Base-by-base conservation (phyloP, 2,113 vertebrate species). In the Rhynchomys soricoides region DNA sequence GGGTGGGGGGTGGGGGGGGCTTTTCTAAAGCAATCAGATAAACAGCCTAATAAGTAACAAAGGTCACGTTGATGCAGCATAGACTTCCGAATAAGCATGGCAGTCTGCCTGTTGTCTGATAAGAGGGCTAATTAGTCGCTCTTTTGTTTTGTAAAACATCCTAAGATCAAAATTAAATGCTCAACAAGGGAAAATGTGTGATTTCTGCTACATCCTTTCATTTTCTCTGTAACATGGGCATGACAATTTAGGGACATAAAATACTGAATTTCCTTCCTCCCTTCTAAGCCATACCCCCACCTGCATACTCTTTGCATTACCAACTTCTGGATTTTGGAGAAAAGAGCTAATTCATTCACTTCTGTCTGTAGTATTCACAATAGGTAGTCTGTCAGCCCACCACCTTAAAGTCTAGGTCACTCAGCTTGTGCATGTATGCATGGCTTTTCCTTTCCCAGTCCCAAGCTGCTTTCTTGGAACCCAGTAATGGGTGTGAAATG, bases 111-210 rank as follows among this genome's bases (percentile, higher is more conserved):
- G 73, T 86, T 97, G 97, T 95, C 93, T 98, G 68, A 96, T 90
- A 97, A 97, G 88, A 94, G 89, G 92, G 90, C 98, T 98, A 83
- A 97, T 96, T 97, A 50, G 29, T 6, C 94, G 15, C 34, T 78
- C 62, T 93, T 98, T 97, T 96, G 97, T 89, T 62, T 89, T 94
- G 93, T 95, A 98, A 98, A 86, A 83, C 92, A 96, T 97, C 43
- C 37, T 96, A 96, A 97, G 22, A 94, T 94, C 89, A 97, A 52
- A 97, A 94, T 97, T 98, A 96, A 97, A 97, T 91, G 57, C 89
- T 96, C 57, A 68, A 90, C 50, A 85, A 88, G 74, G n/a, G 85
- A 24, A 66, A 64, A 94, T 93, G 43, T 52, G 3, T 43, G 34
- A 40, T 86, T 93, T 79, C 78, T 95, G 40, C 73, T 93, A 45